Percentiles rank a stretch among this genome's conserved stretches.
Evolutionary conservation across 2,888 invertebrate genomes (phyloP).

Genomic region (Scrobipalpa costella): DNA sequence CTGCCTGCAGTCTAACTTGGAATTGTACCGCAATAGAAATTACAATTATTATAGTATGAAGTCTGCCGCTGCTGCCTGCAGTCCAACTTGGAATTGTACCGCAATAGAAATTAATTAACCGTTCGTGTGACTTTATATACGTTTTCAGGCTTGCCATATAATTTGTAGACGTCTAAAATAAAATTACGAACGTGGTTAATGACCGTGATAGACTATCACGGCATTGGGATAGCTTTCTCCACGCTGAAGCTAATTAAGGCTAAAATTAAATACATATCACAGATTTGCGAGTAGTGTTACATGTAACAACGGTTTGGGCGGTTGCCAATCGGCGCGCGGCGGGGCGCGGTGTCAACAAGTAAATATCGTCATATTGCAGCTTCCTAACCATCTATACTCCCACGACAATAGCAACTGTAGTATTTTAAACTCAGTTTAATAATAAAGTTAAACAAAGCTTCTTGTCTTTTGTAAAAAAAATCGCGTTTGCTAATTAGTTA

Average conservation of each 20-base stretch:
- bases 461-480: too few relatives aligned
- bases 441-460: too few relatives aligned
- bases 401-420: slow-evolving; percentile 11
- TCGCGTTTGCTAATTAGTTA: too few relatives aligned
- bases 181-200: neutral
- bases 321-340: slow-evolving; percentile 42
- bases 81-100: too few relatives aligned
- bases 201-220: slow-evolving; percentile 5
- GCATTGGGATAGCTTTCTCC: slow-evolving; percentile 15
- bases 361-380: slow-evolving; percentile 27
- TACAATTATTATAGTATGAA: too few relatives aligned
- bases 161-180: neutral
- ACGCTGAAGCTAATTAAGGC: slow-evolving; percentile 38
- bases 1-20: too few relatives aligned
- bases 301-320: slow-evolving; percentile 47
- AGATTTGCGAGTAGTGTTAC: slow-evolving; percentile 39
- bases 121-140: neutral
- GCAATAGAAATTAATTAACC: neutral
- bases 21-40: too few relatives aligned
- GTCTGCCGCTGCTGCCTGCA: too few relatives aligned
- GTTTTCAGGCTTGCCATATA: neutral
- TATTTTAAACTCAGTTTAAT: too few relatives aligned
- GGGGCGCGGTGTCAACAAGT: slow-evolving; percentile 43
- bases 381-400: neutral
- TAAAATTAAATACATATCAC: slow-evolving; percentile 49